A percentile compares a stretch with the other conserved stretches of the same genome.
These are phyloP conservation scores for Campaea margaritaria DNA, from an alignment of 2,888 invertebrate species.

Conservation along the genomic window DNA sequence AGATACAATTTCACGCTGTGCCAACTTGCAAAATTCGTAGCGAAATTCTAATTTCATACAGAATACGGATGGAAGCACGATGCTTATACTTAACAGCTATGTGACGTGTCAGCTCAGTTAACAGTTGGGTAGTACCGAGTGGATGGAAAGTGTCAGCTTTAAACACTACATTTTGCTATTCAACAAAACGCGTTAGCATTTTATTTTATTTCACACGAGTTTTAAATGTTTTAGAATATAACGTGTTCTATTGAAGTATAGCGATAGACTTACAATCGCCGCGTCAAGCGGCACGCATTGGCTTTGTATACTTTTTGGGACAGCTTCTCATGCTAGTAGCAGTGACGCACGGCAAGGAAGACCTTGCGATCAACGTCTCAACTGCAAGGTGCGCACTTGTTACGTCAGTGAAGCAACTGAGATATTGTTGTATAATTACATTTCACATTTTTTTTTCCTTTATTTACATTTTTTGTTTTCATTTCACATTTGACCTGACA, in stretches of 20 bases:
- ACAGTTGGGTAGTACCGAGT: slow-evolving; percentile 45
- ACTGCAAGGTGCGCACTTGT: too few species aligned
- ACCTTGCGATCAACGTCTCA: too few species aligned
- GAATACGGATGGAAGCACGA: slow-evolving; percentile 59
- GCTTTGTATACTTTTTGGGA: too few species aligned
- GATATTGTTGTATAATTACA: too few species aligned
- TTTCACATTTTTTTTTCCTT: too few species aligned
- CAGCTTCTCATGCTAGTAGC: too few species aligned
- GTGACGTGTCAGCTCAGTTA: slow-evolving; percentile 49
- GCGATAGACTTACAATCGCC: too few species aligned
- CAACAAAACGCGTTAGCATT: slow-evolving; percentile 10
- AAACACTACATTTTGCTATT: slow-evolving; percentile 30
- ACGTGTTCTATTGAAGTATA: neutral
- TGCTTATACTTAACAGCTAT: slow-evolving; percentile 54
- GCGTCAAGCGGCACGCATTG: too few species aligned
- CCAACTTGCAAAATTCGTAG: slow-evolving; percentile 79
- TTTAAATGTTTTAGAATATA: slow-evolving; percentile 10
- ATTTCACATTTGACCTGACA: too few species aligned
- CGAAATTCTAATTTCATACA: slow-evolving; percentile 77
- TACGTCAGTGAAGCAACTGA: too few species aligned
- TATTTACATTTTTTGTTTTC: too few species aligned
- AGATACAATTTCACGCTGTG: slow-evolving; percentile 83
- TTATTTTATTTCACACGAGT: slow-evolving; percentile 10
- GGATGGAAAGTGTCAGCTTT: slow-evolving; percentile 36
- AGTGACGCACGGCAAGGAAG: too few species aligned